Evolutionary conservation across 2,797 vertebrate species (phyloP).

Genomic region (Emys orbicularis): DNA sequence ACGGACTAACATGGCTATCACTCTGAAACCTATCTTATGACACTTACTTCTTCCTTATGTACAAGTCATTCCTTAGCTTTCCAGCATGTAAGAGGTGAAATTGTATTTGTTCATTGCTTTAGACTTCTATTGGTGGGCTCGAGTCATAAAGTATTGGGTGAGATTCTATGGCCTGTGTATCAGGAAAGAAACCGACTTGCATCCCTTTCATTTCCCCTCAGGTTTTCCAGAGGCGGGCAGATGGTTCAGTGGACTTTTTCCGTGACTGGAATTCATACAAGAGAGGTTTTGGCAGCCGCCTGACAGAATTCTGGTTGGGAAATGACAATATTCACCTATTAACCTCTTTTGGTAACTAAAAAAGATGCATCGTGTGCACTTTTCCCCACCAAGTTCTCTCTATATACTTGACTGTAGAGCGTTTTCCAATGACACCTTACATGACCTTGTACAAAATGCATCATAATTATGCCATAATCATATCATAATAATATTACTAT

Average conservation of each 20-base stretch:
- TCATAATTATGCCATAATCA: too few relatives aligned
- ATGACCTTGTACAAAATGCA: too few relatives aligned
- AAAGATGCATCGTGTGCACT: background rate
- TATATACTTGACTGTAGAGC: too few relatives aligned
- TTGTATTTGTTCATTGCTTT: background rate
- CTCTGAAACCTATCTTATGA: background rate
- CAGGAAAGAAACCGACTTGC: background rate
- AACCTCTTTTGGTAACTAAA: background rate
- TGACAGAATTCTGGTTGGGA: constrained; percentile 34
- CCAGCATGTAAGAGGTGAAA: background rate
- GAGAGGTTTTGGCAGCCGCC: constrained; percentile 4
- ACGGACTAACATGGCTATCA: too few relatives aligned
- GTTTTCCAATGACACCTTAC: too few relatives aligned
- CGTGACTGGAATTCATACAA: background rate
- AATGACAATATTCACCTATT: constrained; percentile 10
- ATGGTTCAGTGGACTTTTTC: background rate
- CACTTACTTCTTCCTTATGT: background rate
- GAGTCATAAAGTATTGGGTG: background rate
- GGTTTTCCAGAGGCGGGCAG: background rate
- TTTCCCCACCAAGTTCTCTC: background rate
- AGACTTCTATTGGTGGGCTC: background rate
- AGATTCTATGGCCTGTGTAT: background rate
- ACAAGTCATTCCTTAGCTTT: background rate
- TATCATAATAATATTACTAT: too few relatives aligned
- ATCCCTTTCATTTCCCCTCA: background rate